These are phyloP conservation scores for Heliconius hewitsoni DNA, from an alignment of 1,140 invertebrate genomes.

Conservation along the genomic window DNA sequence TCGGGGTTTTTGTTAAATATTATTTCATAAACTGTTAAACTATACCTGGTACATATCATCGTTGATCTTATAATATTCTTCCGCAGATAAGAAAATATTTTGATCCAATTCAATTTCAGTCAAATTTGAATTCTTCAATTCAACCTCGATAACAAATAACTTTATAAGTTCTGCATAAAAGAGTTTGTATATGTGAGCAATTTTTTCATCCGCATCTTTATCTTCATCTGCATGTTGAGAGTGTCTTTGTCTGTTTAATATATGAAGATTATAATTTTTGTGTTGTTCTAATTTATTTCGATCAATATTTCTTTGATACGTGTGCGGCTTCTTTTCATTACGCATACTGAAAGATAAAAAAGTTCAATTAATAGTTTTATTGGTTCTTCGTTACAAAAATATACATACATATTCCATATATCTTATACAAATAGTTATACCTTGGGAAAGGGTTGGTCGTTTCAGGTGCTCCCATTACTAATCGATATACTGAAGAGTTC, in stretches of 20 bases:
- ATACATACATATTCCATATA: background rate
- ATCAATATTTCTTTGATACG: constrained; percentile 36
- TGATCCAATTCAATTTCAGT: constrained; percentile 68
- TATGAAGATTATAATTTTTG: constrained; percentile 20
- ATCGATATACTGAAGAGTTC: constrained; percentile 84
- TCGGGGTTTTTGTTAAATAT: background rate
- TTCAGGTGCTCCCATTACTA: constrained; percentile 84
- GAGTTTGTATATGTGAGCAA: constrained; percentile 52
- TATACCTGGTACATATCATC: constrained; percentile 79
- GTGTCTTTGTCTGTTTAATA: background rate
- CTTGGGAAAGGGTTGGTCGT: constrained; percentile 84
- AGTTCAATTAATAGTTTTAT: background rate
- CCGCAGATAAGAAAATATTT: constrained; percentile 71
- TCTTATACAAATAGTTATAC: constrained; percentile 61
- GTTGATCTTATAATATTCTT: constrained; percentile 78
- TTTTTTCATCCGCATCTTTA: constrained; percentile 50
- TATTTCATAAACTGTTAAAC: constrained; percentile 38
- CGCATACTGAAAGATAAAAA: constrained; percentile 49
- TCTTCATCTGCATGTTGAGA: constrained; percentile 29
- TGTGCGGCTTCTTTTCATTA: constrained; percentile 55
- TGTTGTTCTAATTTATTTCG: constrained; percentile 14
- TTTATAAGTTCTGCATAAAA: constrained; percentile 70
- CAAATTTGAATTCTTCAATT: constrained; percentile 47
- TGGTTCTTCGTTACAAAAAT: background rate
- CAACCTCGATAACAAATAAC: constrained; percentile 57